Evolutionary conservation across 64 coral and sea anemone species (phyloP).

Genomic region (Anthopleura sola): DNA sequence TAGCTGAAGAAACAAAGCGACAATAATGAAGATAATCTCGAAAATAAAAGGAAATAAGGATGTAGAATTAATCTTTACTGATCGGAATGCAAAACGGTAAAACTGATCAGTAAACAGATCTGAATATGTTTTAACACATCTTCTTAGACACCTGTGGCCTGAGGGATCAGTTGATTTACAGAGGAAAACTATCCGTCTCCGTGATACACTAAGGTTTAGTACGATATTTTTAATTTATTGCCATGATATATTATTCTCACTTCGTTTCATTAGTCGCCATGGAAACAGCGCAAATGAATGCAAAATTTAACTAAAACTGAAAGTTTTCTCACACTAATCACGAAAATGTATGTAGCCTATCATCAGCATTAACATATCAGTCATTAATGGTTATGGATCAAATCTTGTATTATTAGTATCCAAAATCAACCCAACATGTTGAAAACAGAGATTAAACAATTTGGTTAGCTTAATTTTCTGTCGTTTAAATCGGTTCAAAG

Average conservation of each 20-base stretch:
- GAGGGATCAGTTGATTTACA: not conserved
- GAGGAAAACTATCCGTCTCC: not conserved
- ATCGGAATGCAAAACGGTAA: not conserved
- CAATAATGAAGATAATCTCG: not conserved
- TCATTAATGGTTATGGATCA: not conserved
- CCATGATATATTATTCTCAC: not conserved
- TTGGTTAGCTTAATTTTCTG: too few species aligned
- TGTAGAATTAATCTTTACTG: not conserved
- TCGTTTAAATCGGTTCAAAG: too few species aligned
- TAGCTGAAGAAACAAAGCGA: not conserved
- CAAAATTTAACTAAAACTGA: not conserved
- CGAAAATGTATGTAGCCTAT: too few species aligned
- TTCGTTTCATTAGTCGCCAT: not conserved
- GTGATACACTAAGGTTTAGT: not conserved
- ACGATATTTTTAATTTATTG: not conserved
- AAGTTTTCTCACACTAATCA: too few species aligned
- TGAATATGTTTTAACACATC: not conserved
- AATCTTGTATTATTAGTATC: too few species aligned
- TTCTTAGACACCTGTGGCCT: not conserved
- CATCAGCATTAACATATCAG: not conserved
- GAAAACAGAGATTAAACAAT: too few species aligned
- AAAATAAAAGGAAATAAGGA: not conserved
- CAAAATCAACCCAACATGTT: too few species aligned
- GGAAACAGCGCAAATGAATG: not conserved
- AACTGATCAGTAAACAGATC: too few species aligned